These are phyloP conservation scores for Phoxinus dragarum DNA, from an alignment of 2,797 vertebrate genomes.

Conservation along the genomic window DNA sequence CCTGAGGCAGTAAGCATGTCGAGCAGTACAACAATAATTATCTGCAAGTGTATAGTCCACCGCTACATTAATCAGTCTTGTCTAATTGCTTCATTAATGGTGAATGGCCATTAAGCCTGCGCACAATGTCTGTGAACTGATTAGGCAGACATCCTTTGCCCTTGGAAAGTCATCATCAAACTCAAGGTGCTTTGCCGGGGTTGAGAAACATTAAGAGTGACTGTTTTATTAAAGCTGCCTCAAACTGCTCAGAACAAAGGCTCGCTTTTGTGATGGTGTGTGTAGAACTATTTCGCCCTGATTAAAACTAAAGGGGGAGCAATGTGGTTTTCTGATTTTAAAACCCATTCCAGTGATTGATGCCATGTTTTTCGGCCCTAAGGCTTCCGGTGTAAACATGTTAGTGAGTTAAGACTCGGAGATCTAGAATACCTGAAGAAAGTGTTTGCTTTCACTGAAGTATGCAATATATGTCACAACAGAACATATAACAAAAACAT, in stretches of 20 bases:
- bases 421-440: slow-evolving; percentile 4
- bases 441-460: slow-evolving; percentile 2
- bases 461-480: neutral
- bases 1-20: slow-evolving; percentile 22
- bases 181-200: neutral
- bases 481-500: neutral
- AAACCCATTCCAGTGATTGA: slow-evolving; percentile 43
- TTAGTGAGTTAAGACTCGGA: neutral
- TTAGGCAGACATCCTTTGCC: slow-evolving; percentile 41
- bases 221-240: slow-evolving; percentile 29
- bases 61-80: slow-evolving; percentile 44
- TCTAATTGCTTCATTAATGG: slow-evolving; percentile 56
- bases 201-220: slow-evolving; percentile 9
- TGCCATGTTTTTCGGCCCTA: slow-evolving; percentile 24
- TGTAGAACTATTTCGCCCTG: slow-evolving; percentile 11
- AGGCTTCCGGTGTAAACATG: slow-evolving; percentile 42
- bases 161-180: slow-evolving; percentile 42
- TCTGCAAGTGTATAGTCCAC: slow-evolving; percentile 25
- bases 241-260: slow-evolving; percentile 6
- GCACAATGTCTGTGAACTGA: slow-evolving; percentile 37
- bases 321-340: slow-evolving; percentile 7
- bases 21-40: slow-evolving; percentile 40
- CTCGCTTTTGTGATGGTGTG: neutral
- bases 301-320: slow-evolving; percentile 15
- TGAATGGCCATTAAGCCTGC: slow-evolving; percentile 48